Evolutionary conservation across 2,888 invertebrate genomes (phyloP), one percentile per base, ranked within the genome.

Genomic region (Netelia inedita): DNA sequence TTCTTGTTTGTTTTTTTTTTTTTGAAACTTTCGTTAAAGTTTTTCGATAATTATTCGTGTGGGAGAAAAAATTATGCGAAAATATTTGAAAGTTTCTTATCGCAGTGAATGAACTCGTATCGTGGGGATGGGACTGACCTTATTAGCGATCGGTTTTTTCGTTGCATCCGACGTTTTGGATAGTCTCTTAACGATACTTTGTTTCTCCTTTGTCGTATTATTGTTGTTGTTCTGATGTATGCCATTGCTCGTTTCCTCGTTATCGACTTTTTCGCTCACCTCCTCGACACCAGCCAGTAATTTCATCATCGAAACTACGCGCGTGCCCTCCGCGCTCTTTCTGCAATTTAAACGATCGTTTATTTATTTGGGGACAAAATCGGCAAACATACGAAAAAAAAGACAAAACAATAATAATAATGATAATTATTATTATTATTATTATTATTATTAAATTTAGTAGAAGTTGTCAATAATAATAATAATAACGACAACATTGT

Each of bases 201-300:
- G 82, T 89, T 91, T 85, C 28, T 85, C 83, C 9, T 69, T 75
- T 41, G 53, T 63, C 21, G 74, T 59, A 41, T 76, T 63, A 71
- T 91, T 91, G 75, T 86, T 89, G 68, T 86, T 85, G 53, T 71
- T 83, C n/a, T 83, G 50, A 55, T 85, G 61, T 59, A 87, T 88
- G 65, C 80, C 89, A 76, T 79, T 72, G 6, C 76, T 85, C 5
- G 82, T 88, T 55, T 88, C 89, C 74, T 90, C 88, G 11, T 16
- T 61, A 41, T 71, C 82, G 28, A 6, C 2, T 43, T 75, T 75
- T 78, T 91, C 88, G 69, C 87, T 88, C 74, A 89, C 88, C 86
- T 91, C 89, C 88, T 91, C 93, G 69, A 93, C 92, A 69, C 92
- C 93, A 63, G 93, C 93, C 88, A 93, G 85, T 92, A 93, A 88